phyloP scores from a whole-genome alignment of 2,797 vertebrate genomes.

The Borostomias antarcticus region DNA sequence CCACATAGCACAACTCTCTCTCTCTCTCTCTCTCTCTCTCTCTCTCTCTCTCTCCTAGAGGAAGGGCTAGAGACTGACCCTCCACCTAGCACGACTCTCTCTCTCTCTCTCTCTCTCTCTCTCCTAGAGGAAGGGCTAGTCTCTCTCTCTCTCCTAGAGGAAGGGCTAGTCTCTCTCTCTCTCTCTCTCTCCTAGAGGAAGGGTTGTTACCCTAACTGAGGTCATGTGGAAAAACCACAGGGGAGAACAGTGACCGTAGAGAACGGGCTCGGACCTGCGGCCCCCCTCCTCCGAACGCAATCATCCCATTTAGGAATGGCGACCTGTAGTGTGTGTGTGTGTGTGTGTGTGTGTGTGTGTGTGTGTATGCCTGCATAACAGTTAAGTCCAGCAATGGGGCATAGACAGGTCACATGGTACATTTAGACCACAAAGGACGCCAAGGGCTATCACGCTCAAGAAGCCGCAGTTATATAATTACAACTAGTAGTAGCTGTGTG shows the following conservation, averaged over 20 bases:
- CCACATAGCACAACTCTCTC: too few relatives aligned
- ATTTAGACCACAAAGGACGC: too few relatives aligned
- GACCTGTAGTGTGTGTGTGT: not conserved
- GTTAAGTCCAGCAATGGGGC: too few relatives aligned
- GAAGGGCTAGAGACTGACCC: not conserved
- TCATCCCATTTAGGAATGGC: constrained; percentile 31
- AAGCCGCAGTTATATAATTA: not conserved
- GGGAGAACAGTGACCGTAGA: constrained; percentile 22
- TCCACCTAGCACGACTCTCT: not conserved
- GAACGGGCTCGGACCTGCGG: constrained; percentile 22
- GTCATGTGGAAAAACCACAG: constrained; percentile 54
- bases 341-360: not conserved
- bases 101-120: not conserved
- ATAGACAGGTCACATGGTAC: too few relatives aligned
- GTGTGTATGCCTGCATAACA: not conserved
- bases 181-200: constrained; percentile 17
- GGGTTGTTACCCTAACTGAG: constrained; percentile 21
- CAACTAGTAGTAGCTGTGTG: not conserved
- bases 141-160: too few relatives aligned
- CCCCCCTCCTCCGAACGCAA: constrained; percentile 31
- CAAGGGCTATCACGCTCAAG: not conserved
- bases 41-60: too few relatives aligned
- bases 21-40: too few relatives aligned
- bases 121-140: too few relatives aligned
- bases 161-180: not conserved